These are phyloP conservation scores for Troilus luridus DNA, from an alignment of 2,888 invertebrate genomes.

Conservation along the genomic window DNA sequence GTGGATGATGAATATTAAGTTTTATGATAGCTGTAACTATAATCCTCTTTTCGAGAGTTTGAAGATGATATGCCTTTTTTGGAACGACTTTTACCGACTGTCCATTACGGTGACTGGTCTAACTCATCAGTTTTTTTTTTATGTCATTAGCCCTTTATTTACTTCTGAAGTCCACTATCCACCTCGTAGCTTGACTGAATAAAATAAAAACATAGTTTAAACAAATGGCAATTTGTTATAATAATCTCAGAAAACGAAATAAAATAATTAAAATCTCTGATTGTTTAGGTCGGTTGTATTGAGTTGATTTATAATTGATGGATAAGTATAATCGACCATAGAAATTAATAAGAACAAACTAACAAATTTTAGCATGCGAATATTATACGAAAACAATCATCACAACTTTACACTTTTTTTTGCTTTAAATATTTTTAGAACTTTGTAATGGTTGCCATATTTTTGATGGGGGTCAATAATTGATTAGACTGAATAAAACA, in stretches of 20 bases:
- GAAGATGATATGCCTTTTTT: not conserved
- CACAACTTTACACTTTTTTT: not conserved
- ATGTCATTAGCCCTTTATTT: no score
- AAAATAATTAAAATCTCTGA: not conserved
- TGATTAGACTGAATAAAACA: not conserved
- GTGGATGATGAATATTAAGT: not conserved
- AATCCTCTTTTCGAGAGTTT: not conserved
- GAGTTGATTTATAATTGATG: no score
- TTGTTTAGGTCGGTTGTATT: not conserved
- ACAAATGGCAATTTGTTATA: no score
- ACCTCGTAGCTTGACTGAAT: no score
- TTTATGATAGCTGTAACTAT: not conserved
- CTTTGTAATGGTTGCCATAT: not conserved
- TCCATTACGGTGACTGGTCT: no score
- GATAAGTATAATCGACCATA: no score
- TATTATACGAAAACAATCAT: not conserved
- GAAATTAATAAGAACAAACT: not conserved
- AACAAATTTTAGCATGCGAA: not conserved
- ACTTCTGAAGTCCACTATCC: no score
- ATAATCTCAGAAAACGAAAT: no score
- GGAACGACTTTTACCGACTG: no score
- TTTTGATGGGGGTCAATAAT: not conserved
- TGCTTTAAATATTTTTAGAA: not conserved
- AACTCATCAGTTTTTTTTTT: no score
- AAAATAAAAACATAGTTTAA: no score